A percentile compares a stretch with the other conserved stretches of the same genome.
These are phyloP conservation scores for Cryptoprocta ferox DNA, from an alignment of 2,797 vertebrate species.

Conservation along the genomic window DNA sequence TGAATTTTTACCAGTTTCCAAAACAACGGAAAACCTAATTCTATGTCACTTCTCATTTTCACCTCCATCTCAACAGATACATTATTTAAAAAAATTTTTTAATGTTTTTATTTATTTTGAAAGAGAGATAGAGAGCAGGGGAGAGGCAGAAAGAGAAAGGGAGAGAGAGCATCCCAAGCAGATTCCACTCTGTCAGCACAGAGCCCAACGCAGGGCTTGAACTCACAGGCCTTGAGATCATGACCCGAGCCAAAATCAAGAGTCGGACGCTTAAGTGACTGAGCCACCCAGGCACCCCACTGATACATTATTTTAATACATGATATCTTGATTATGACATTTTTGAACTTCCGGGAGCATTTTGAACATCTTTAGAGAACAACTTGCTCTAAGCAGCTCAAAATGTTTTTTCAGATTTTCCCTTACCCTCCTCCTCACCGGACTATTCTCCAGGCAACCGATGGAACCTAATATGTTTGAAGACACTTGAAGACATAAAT, in stretches of 20 bases:
- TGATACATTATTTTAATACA: neutral
- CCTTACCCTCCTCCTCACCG: neutral
- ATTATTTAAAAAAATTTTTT: no score
- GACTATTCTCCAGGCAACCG: neutral
- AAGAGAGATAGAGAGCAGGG: no score
- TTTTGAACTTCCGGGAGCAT: neutral
- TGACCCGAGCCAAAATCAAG: no score
- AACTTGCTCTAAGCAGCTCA: neutral
- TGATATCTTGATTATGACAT: neutral
- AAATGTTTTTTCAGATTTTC: neutral
- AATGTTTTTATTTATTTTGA: no score
- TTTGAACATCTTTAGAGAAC: neutral
- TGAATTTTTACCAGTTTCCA: neutral
- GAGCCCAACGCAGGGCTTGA: no score
- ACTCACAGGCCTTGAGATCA: no score
- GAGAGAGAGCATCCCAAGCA: no score
- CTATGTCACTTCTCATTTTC: neutral
- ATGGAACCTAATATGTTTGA: neutral
- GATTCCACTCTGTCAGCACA: no score
- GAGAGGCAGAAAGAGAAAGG: no score
- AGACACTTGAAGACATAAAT: constrained; percentile 13
- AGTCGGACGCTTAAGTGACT: no score
- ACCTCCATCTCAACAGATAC: neutral
- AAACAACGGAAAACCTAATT: neutral
- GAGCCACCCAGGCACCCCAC: no score